Evolutionary conservation across 2,113 vertebrate genomes (phyloP), one percentile per base, ranked within the genome.

Genomic region (Sebastes fasciatus): DNA sequence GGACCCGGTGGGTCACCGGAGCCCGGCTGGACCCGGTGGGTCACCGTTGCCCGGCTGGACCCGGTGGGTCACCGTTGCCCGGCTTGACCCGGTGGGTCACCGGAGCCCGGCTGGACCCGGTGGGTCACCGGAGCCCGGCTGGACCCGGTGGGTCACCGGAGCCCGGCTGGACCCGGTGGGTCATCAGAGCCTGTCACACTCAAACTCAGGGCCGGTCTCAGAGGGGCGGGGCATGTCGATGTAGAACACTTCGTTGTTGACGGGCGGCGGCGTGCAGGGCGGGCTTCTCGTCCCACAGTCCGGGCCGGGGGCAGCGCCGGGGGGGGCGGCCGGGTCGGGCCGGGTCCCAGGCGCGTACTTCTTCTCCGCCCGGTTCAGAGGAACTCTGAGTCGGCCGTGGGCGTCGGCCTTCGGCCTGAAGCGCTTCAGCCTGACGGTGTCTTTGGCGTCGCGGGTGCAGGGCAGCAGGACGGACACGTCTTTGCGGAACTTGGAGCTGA

Each of bases 401-500:
- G 45, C 43, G 3, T 95, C 94, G 2, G 84, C 86, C 76, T 96
- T 96, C 1, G 92, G 87, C 86, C 94, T 96, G 85, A 96, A 96
- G 6, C 82, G 94, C 73, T 95, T 96, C 57, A 96, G 94, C 68
- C 91, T 94, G 64, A 95, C 94, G 0, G 93, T 73, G 67, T 96
- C 95, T 82, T 92, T 94, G 64, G 74, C 89, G 9, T 96, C 90
- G 4, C 89, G 90, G 17, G 89, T 66, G 85, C 95, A 96, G 7
- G 95, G 95, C 77, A 97, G 91, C 78, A 96, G 77, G 66, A 93
- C 8, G 1, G 88, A 80, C 45, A 96, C 91, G 10, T 96, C 95
- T 70, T 92, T 96, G 8, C 95, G 93, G 90, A 97, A 97, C 90
- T 97, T 97, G 87, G 95, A 96, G 90, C 95, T 95, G 92, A 97